Percentiles rank a stretch among this genome's conserved stretches.
Evolutionary conservation across 2,888 invertebrate genomes (phyloP).

Genomic region (Apodemia mormo): DNA sequence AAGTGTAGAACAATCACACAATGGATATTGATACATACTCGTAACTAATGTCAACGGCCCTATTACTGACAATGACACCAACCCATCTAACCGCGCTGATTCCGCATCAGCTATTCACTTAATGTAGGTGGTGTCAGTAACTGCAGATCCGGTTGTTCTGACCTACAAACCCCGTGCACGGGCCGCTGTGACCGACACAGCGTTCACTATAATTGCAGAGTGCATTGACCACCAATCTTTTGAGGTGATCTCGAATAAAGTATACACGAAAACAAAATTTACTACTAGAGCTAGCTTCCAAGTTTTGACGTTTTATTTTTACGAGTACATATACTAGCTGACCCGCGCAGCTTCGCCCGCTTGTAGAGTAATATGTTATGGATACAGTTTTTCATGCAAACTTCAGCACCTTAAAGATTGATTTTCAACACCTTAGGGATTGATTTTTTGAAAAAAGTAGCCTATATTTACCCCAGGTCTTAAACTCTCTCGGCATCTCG

Average conservation of each 20-base stretch:
- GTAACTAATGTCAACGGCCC: conserved; percentile 1
- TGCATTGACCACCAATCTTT: conserved; percentile 53
- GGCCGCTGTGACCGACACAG: conserved; percentile 41
- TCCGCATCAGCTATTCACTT: conserved; percentile 34
- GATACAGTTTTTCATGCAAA: too few relatives aligned
- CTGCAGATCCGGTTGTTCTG: conserved; percentile 54
- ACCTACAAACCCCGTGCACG: conserved; percentile 67
- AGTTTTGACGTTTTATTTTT: too few relatives aligned
- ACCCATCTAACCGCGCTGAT: conserved; percentile 36
- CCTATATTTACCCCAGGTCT: too few relatives aligned
- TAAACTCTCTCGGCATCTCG: too few relatives aligned
- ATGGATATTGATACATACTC: not conserved
- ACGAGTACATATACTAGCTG: too few relatives aligned
- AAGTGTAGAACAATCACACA: not conserved
- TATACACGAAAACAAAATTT: not conserved
- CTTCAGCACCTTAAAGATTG: too few relatives aligned
- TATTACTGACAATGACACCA: conserved; percentile 27
- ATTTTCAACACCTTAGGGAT: too few relatives aligned
- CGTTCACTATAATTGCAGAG: conserved; percentile 53
- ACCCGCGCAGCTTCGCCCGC: too few relatives aligned
- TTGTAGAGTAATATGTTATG: too few relatives aligned
- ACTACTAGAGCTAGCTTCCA: not conserved
- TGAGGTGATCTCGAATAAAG: conserved; percentile 27
- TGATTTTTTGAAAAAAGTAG: too few relatives aligned
- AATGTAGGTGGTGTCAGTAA: conserved; percentile 33